Evolutionary conservation across 2,113 vertebrate genomes (phyloP).

Genomic region (Rhea pennata): DNA sequence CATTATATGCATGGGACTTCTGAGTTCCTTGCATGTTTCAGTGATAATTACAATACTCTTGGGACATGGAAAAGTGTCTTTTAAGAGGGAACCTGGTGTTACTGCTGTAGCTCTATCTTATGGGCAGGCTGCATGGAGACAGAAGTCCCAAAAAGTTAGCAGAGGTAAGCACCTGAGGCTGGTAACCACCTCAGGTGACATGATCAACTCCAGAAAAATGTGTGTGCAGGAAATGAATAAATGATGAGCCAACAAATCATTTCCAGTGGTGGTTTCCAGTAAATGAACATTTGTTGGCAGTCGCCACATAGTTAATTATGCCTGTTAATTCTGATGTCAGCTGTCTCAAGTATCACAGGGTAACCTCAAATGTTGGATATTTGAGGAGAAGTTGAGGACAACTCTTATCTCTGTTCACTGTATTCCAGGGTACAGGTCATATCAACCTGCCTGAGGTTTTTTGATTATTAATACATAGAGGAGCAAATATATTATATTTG

Average conservation of each 20-base stretch:
- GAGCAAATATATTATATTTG: no score
- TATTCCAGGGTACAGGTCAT: rapidly evolving
- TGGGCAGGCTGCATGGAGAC: not conserved
- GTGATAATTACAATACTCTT: not conserved
- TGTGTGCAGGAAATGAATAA: not conserved
- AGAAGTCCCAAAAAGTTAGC: not conserved
- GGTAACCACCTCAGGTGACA: not conserved
- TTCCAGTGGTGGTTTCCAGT: not conserved
- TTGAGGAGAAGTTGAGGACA: not conserved
- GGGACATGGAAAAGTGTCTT: not conserved
- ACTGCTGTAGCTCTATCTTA: not conserved
- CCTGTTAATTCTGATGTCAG: not conserved
- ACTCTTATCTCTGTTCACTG: not conserved
- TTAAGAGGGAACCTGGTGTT: not conserved
- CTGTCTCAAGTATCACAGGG: not conserved
- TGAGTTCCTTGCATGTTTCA: not conserved
- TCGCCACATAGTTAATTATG: not conserved
- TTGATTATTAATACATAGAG: not conserved
- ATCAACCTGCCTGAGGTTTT: not conserved
- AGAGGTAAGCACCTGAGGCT: not conserved
- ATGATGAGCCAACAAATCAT: not conserved
- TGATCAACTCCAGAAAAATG: not conserved
- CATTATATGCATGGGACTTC: not conserved
- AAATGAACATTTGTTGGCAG: not conserved
- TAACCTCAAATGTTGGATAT: not conserved